Evolutionary conservation across 2,888 invertebrate genomes (phyloP).

Genomic region (Blastobasis adustella): DNA sequence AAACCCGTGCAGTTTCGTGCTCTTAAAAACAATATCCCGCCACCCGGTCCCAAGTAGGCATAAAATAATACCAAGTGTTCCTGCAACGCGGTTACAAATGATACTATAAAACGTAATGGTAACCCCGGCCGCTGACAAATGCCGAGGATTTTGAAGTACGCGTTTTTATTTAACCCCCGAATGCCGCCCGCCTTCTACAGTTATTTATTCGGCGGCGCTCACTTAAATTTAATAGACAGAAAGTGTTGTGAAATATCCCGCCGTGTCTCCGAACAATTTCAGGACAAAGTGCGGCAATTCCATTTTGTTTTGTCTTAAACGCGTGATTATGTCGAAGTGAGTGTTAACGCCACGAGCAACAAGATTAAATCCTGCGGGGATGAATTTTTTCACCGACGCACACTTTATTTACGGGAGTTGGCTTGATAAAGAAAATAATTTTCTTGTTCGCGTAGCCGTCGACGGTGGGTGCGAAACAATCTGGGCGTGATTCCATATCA

Average conservation of each 20-base stretch:
- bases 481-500: background rate
- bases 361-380: too few species aligned
- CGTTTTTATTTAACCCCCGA: too few species aligned
- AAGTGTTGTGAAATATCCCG: background rate
- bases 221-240: too few species aligned
- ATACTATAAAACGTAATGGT: constrained; percentile 26
- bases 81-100: constrained; percentile 18
- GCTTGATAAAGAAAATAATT: too few species aligned
- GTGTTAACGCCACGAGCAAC: background rate
- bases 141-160: constrained; percentile 7
- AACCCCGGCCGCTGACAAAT: constrained; percentile 27
- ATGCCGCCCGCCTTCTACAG: too few species aligned
- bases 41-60: constrained; percentile 2
- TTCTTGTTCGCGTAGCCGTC: too few species aligned
- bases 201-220: too few species aligned
- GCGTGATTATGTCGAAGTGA: background rate
- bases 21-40: constrained; percentile 4
- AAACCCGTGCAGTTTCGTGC: background rate
- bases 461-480: too few species aligned
- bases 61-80: constrained; percentile 8
- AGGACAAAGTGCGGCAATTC: background rate
- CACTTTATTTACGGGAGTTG: too few species aligned
- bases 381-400: too few species aligned
- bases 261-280: background rate
- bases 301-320: background rate